Evolutionary conservation across 2,888 invertebrate genomes (phyloP).

Genomic region (Brachycybe producta): DNA sequence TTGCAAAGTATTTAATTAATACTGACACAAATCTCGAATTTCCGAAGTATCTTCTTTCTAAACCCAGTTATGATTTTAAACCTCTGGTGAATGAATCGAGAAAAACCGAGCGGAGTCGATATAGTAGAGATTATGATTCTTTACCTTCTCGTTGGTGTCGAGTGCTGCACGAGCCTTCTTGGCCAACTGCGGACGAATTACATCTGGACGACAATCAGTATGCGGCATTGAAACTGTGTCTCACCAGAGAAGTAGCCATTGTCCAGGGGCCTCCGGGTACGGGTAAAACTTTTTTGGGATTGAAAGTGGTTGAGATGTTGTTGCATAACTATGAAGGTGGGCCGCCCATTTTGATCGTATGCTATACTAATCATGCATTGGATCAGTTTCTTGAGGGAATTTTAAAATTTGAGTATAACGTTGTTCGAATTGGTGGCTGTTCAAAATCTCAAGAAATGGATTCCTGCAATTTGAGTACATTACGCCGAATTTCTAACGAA

Average conservation of each 20-base stretch:
- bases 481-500: conserved; percentile 31
- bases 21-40: conserved; percentile 29
- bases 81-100: not conserved
- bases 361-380: conserved; percentile 73
- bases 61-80: conserved; percentile 13
- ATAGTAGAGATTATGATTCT: no score
- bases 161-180: no score
- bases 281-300: conserved; percentile 67
- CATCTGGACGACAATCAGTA: conserved; percentile 53
- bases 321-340: conserved; percentile 42
- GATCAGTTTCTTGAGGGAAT: conserved; percentile 71
- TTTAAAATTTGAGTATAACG: conserved; percentile 42
- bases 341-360: conserved; percentile 58
- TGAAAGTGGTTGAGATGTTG: conserved; percentile 56
- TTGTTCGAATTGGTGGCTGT: conserved; percentile 57
- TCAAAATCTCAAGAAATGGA: conserved; percentile 46
- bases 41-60: conserved; percentile 35
- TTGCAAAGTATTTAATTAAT: conserved; percentile 53
- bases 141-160: no score
- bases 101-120: no score
- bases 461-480: conserved; percentile 38
- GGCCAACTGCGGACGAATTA: no score
- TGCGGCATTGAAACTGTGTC: conserved; percentile 50
- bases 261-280: conserved; percentile 68
- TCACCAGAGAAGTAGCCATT: conserved; percentile 57